phyloP scores from a whole-genome alignment of 2,888 invertebrate genomes.

The Liodrosophila aerea region DNA sequence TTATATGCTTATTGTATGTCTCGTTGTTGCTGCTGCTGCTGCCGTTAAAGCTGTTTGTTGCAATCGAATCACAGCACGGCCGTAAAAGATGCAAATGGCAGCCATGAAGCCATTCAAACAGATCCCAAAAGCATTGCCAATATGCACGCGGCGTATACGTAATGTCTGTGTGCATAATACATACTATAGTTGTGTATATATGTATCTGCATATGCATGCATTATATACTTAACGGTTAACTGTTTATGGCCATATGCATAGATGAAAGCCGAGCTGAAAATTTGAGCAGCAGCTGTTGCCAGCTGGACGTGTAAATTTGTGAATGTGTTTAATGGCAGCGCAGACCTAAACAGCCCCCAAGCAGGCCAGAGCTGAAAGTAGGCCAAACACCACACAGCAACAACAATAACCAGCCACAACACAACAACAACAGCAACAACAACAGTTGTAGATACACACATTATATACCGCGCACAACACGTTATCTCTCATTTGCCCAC shows the following conservation, averaged over 20 bases:
- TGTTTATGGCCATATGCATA: slow-evolving; percentile 23
- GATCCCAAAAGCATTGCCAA: slow-evolving; percentile 48
- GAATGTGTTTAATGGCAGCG: slow-evolving; percentile 54
- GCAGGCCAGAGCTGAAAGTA: slow-evolving; percentile 17
- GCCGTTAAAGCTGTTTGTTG: slow-evolving; percentile 63
- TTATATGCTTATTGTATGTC: slow-evolving; percentile 67
- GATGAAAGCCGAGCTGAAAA: slow-evolving; percentile 44
- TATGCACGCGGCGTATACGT: slow-evolving; percentile 40
- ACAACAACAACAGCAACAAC: slow-evolving; percentile 36
- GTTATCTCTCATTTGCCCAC: too few relatives aligned
- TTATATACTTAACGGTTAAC: not conserved
- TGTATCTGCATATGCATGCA: not conserved
- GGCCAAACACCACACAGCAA: slow-evolving; percentile 29
- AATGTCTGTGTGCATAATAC: slow-evolving; percentile 19
- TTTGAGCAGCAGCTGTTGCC: slow-evolving; percentile 68
- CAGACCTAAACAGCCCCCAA: slow-evolving; percentile 27
- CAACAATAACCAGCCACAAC: slow-evolving; percentile 65
- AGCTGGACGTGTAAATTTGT: slow-evolving; percentile 63
- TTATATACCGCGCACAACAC: too few relatives aligned
- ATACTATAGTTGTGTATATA: not conserved
- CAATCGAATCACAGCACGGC: slow-evolving; percentile 67
- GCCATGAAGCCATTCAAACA: slow-evolving; percentile 43
- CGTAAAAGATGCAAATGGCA: slow-evolving; percentile 70
- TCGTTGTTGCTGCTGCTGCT: slow-evolving; percentile 17
- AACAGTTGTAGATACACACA: slow-evolving; percentile 6